Evolutionary conservation across 2,797 vertebrate genomes (phyloP), one percentile per base, ranked within the genome.

Genomic region (Sarcophilus harrisii): DNA sequence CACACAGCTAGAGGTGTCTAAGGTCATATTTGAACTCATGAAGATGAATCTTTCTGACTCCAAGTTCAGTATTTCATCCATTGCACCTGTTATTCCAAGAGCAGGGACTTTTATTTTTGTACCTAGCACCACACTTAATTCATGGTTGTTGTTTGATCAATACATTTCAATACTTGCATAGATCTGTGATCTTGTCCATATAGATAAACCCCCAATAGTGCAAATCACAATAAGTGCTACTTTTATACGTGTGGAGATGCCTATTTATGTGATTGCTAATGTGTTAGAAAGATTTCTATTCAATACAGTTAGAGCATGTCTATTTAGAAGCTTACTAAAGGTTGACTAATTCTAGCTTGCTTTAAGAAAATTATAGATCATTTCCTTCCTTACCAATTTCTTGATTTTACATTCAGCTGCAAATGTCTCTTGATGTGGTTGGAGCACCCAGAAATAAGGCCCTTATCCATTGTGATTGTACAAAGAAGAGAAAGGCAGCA

Each of bases 391-490:
- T 49, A 49, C 9, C 32, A 45, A 87, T 87, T 45, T 87, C 73
- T 87, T 87, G 38, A 73, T 93, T 92, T 73, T 95, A 57, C 59
- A 45, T 94, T 93, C 58, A 58, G 21, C 55, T 92, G 21, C 24
- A 92, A 93, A 94, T 58, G 54, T 93, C 93, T n/a, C 90, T 29
- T 57, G 27, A 90, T 58, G 32, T 92, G 55, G 32, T 94, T 90
- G 5, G 94, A 13, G 90, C n/a, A 52, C 29, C 59, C 57, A n/a
- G 14, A 57, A 54, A 29, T 32, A 27, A 21, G 27, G 93, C 58
- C 58, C 90, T 94, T 73, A 57, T 92, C 91, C 52, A 57, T 38
- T 57, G 29, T 32, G 5, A 4, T 16, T 92, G 9, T 90, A 0
- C 32, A 57, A 66, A 66, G 29, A 38, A 58, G 3, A n/a, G 2